These are phyloP conservation scores for Regulus satrapa DNA, from an alignment of 2,113 vertebrate species.

Conservation along the genomic window DNA sequence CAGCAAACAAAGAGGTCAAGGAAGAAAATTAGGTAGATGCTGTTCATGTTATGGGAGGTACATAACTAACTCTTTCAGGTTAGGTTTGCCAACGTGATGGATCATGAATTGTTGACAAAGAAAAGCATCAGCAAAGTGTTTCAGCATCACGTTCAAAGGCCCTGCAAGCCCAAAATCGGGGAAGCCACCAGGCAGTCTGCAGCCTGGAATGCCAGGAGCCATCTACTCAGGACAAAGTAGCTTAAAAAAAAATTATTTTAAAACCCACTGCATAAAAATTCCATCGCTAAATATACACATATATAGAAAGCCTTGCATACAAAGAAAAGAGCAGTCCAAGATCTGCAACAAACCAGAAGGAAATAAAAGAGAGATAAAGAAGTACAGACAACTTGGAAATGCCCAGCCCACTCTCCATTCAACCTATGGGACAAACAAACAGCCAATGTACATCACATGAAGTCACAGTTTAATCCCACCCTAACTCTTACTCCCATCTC, in stretches of 20 bases:
- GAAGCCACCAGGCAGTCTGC: neutral
- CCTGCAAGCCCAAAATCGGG: accelerated
- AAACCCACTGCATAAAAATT: neutral
- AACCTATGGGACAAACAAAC: accelerated
- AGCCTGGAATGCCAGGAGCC: neutral
- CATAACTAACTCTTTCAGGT: neutral
- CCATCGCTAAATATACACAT: neutral
- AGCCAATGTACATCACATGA: accelerated
- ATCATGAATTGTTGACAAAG: accelerated
- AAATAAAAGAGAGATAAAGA: neutral
- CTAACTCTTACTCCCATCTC: neutral
- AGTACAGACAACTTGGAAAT: neutral
- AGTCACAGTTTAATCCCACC: neutral
- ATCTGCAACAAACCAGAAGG: neutral
- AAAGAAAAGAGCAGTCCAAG: neutral
- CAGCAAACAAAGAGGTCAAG: neutral
- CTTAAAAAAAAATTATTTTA: neutral
- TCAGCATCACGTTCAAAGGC: neutral
- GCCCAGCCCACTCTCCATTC: neutral
- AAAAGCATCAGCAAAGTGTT: neutral
- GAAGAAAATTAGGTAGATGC: neutral
- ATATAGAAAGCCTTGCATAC: neutral
- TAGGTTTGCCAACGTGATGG: neutral
- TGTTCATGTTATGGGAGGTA: neutral
- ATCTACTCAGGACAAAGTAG: neutral